phyloP scores from a whole-genome alignment of 2,797 vertebrate genomes.

The Furcifer pardalis region DNA sequence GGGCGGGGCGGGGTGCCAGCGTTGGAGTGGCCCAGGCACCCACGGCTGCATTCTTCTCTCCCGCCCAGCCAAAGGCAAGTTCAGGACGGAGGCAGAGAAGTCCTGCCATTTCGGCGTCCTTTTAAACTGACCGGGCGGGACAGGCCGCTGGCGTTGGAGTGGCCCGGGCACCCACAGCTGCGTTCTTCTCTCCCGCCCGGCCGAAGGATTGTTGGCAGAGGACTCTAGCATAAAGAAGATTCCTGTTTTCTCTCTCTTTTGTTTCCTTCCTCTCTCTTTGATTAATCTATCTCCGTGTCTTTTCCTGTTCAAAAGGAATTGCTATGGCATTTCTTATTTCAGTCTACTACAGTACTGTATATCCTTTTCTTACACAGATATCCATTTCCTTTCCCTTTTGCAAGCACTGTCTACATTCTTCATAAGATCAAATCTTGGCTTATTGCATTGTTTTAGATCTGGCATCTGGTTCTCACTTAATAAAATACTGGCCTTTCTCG shows the following conservation, averaged over 20 bases:
- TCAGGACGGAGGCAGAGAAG: too few species aligned
- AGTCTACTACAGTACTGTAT: not conserved
- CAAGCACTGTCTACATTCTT: not conserved
- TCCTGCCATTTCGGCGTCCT: too few species aligned
- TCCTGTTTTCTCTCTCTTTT: constrained; percentile 6
- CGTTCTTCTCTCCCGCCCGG: too few species aligned
- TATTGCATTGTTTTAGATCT: not conserved
- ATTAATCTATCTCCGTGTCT: too few species aligned
- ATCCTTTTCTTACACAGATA: constrained; percentile 4
- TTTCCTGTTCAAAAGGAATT: not conserved
- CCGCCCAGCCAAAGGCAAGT: too few species aligned
- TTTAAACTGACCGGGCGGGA: too few species aligned
- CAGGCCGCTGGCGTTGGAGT: too few species aligned
- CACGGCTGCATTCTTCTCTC: too few species aligned
- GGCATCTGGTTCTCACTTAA: constrained; percentile 1
- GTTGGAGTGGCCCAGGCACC: too few species aligned
- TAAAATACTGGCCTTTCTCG: not conserved
- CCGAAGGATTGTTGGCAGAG: not conserved
- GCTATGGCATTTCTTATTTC: not conserved
- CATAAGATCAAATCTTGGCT: constrained; percentile 2
- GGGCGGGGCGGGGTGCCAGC: too few species aligned
- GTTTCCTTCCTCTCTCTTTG: not conserved
- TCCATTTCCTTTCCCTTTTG: constrained; percentile 9
- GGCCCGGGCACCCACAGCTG: too few species aligned
- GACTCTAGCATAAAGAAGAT: not conserved